Evolutionary conservation across 2,888 invertebrate species (phyloP).

Genomic region (Eilema depressum): DNA sequence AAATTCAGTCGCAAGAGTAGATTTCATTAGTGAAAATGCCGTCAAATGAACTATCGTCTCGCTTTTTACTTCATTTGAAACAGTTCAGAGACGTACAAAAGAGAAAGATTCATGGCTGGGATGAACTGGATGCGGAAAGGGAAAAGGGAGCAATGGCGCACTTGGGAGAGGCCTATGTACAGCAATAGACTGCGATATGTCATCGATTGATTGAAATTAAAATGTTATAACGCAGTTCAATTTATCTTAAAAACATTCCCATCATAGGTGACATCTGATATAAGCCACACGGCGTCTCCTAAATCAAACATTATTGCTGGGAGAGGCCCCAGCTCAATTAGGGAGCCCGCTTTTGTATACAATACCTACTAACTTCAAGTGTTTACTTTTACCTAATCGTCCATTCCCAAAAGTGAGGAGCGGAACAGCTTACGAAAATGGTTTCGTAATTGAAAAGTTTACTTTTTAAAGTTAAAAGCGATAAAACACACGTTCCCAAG

Average conservation of each 20-base stretch:
- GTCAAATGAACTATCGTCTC: too few relatives aligned
- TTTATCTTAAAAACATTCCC: too few relatives aligned
- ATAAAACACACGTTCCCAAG: slow-evolving; percentile 44
- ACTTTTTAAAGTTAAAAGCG: slow-evolving; percentile 37
- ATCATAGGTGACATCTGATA: background rate
- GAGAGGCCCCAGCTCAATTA: background rate
- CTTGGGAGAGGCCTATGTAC: too few relatives aligned
- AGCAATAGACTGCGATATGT: too few relatives aligned
- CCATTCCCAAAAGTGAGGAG: slow-evolving; percentile 15
- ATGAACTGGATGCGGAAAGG: too few relatives aligned
- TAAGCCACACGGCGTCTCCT: background rate
- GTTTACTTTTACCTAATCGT: slow-evolving; percentile 7
- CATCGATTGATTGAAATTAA: background rate
- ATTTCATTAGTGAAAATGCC: too few relatives aligned
- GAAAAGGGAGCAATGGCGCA: too few relatives aligned
- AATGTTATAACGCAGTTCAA: background rate
- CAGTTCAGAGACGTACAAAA: too few relatives aligned
- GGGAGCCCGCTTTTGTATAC: background rate
- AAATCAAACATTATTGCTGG: background rate
- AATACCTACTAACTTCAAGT: background rate
- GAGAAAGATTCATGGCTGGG: too few relatives aligned
- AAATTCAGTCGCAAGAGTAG: too few relatives aligned
- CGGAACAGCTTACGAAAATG: slow-evolving; percentile 22
- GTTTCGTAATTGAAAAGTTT: slow-evolving; percentile 44
- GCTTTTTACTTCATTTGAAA: too few relatives aligned